Evolutionary conservation across 2,113 vertebrate genomes (phyloP).

Genomic region (Spheniscus mendiculus): DNA sequence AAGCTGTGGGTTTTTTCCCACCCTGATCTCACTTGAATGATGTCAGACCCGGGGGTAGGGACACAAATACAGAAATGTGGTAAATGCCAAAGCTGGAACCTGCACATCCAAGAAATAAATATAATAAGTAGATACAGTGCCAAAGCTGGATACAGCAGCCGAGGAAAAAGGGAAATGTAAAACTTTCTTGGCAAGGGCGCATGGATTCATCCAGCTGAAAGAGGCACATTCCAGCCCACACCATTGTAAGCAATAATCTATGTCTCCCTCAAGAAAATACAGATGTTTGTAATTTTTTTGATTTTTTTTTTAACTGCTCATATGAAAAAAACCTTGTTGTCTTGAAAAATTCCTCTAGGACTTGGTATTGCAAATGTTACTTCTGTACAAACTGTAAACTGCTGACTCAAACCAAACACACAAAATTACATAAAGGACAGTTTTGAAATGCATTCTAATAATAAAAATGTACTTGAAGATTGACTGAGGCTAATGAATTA

Average conservation of each 20-base stretch:
- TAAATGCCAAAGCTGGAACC: constrained; percentile 31
- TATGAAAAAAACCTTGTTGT: constrained; percentile 54
- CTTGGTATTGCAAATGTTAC: constrained; percentile 38
- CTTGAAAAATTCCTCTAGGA: constrained; percentile 45
- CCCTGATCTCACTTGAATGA: constrained; percentile 42
- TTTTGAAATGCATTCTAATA: constrained; percentile 26
- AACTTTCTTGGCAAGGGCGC: constrained; percentile 57
- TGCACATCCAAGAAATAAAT: constrained; percentile 39
- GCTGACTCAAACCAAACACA: constrained; percentile 44
- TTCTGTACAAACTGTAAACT: constrained; percentile 55
- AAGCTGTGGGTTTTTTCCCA: constrained; percentile 18
- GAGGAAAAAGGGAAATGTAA: constrained; percentile 68
- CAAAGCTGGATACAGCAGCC: constrained; percentile 62
- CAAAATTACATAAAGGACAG: not conserved
- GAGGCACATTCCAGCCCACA: constrained; percentile 52
- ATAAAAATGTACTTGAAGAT: not conserved
- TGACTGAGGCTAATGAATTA: not conserved
- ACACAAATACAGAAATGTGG: constrained; percentile 14
- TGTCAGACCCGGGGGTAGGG: not conserved
- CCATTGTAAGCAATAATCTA: constrained; percentile 42
- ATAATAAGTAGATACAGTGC: constrained; percentile 41
- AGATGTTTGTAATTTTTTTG: constrained; percentile 66
- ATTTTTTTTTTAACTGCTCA: not conserved
- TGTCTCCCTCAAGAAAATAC: constrained; percentile 54
- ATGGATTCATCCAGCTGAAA: constrained; percentile 58